phyloP scores from a whole-genome alignment of 2,113 vertebrate genomes.

The Tricholaema leucomelas region DNA sequence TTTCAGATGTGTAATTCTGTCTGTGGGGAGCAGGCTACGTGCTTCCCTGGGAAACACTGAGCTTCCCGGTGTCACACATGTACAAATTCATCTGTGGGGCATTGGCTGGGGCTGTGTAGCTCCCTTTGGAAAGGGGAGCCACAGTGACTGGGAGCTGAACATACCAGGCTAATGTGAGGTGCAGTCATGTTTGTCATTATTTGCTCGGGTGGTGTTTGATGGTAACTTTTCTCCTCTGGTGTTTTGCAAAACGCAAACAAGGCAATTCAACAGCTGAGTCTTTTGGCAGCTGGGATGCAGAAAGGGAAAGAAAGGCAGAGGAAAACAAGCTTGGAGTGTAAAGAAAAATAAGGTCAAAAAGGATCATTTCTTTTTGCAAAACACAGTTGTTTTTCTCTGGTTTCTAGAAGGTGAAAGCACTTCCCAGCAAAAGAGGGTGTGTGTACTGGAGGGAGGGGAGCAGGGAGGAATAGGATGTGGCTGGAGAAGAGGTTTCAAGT shows the following conservation, averaged over 20 bases:
- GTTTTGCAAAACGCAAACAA: slow-evolving; percentile 2
- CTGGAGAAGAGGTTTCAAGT: background rate
- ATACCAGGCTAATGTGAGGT: background rate
- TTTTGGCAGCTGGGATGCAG: slow-evolving; percentile 44
- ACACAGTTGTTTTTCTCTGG: background rate
- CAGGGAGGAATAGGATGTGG: background rate
- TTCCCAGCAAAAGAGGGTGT: slow-evolving; percentile 1
- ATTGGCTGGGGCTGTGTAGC: background rate
- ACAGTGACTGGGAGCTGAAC: background rate
- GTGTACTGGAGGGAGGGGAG: fast-evolving
- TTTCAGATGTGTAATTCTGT: background rate
- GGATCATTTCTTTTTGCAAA: slow-evolving; percentile 30
- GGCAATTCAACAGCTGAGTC: slow-evolving; percentile 22
- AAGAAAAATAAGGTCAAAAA: slow-evolving; percentile 10
- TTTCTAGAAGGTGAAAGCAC: slow-evolving; percentile 13
- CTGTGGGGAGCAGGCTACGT: background rate
- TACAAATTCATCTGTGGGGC: background rate
- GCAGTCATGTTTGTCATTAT: slow-evolving; percentile 6
- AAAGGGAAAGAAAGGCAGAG: slow-evolving; percentile 23
- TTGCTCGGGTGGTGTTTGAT: slow-evolving; percentile 9
- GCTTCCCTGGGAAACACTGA: background rate
- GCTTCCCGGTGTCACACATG: background rate
- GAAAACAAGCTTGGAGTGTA: background rate
- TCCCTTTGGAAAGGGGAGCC: background rate
- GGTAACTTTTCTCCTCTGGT: slow-evolving; percentile 24